Evolutionary conservation across 2,113 vertebrate genomes (phyloP).

Genomic region (Manacus vitellinus): DNA sequence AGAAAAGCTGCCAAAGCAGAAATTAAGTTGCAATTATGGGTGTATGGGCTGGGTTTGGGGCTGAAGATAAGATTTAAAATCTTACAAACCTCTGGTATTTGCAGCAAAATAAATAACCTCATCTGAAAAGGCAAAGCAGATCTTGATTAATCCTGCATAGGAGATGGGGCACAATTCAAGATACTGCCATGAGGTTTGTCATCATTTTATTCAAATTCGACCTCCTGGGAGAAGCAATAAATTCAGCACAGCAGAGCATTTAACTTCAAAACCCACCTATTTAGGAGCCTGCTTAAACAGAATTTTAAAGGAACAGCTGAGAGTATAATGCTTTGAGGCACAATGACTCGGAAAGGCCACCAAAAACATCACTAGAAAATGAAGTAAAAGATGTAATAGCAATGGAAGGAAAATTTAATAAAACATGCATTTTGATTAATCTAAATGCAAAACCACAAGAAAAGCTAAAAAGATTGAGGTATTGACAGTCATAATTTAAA

Average conservation of each 20-base stretch:
- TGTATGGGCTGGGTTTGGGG: background rate
- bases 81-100: background rate
- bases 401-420: background rate
- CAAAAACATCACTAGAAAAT: background rate
- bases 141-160: background rate
- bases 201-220: background rate
- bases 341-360: background rate
- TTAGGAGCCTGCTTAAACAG: background rate
- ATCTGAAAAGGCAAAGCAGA: background rate
- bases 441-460: background rate
- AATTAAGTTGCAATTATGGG: background rate
- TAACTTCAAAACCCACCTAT: background rate
- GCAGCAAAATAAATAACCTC: background rate
- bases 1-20: background rate
- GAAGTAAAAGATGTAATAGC: background rate
- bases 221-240: background rate
- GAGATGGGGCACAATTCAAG: fast-evolving
- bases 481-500: background rate
- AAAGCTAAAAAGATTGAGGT: background rate
- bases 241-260: background rate
- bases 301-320: background rate
- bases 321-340: background rate
- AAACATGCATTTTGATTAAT: background rate
- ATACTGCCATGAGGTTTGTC: background rate
- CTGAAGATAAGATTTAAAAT: background rate